These are phyloP conservation scores for Sialis lutaria DNA, from an alignment of 2,888 invertebrate genomes.

Conservation along the genomic window DNA sequence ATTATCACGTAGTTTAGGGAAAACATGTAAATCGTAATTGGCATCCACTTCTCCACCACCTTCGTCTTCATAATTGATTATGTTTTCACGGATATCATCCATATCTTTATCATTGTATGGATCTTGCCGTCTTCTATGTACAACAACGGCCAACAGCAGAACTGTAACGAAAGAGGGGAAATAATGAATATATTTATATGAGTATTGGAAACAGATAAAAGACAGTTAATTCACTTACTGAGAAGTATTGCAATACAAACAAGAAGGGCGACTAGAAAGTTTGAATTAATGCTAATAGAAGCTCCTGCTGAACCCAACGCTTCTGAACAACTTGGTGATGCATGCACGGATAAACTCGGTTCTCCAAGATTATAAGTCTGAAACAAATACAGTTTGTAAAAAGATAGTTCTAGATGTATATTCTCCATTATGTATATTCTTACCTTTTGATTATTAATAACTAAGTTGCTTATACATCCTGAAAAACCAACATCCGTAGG, in stretches of 20 bases:
- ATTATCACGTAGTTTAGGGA: conserved; percentile 19
- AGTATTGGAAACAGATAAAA: background rate
- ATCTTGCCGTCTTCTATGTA: conserved; percentile 73
- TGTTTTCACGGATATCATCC: conserved; percentile 92
- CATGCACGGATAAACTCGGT: conserved; percentile 54
- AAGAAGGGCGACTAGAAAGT: conserved; percentile 76
- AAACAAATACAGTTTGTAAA: conserved; percentile 4
- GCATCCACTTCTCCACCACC: conserved; percentile 97
- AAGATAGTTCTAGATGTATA: background rate
- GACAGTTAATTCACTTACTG: conserved; percentile 41
- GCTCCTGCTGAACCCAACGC: conserved; percentile 52
- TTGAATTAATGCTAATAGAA: conserved; percentile 69
- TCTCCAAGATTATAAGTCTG: conserved; percentile 78
- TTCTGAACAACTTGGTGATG: conserved; percentile 56
- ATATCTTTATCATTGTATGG: conserved; percentile 80
- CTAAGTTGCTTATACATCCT: conserved; percentile 85
- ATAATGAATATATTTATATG: conserved; percentile 2
- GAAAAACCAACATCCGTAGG: conserved; percentile 57
- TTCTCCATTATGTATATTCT: conserved; percentile 18
- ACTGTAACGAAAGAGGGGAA: conserved; percentile 30
- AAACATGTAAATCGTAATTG: conserved; percentile 72
- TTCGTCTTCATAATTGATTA: conserved; percentile 95
- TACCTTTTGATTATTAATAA: conserved; percentile 46
- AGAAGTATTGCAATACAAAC: conserved; percentile 72
- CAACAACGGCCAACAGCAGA: conserved; percentile 74